Evolutionary conservation across 2,888 invertebrate genomes (phyloP).

Genomic region (Antheraea assamensis): DNA sequence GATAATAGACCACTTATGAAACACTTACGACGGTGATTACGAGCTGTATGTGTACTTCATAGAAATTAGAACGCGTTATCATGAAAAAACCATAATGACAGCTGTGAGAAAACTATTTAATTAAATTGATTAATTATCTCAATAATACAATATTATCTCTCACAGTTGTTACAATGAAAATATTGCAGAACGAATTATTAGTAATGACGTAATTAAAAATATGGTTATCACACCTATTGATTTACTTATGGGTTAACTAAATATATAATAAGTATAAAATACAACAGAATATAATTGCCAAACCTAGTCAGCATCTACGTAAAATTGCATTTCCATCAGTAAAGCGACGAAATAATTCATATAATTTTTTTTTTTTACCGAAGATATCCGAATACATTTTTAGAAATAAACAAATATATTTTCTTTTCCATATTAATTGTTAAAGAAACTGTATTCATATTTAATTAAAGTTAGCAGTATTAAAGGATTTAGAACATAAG

Average conservation of each 20-base stretch:
- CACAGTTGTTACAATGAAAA: background rate
- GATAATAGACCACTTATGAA: conserved; percentile 10
- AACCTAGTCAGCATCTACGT: background rate
- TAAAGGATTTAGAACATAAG: background rate
- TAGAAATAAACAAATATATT: background rate
- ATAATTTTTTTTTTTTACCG: no score
- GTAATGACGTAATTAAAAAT: background rate
- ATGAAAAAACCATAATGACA: background rate
- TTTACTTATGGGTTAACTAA: background rate
- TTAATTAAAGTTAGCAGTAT: background rate
- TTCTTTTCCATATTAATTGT: background rate
- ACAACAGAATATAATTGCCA: background rate
- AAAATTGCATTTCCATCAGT: background rate
- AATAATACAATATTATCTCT: background rate
- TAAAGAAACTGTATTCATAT: background rate
- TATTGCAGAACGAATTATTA: background rate
- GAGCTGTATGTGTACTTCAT: background rate
- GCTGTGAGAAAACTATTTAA: background rate
- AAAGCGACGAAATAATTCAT: no score
- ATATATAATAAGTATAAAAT: no score
- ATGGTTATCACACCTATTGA: background rate
- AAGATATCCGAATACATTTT: background rate
- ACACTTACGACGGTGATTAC: conserved; percentile 1
- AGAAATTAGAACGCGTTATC: conserved; percentile 4
- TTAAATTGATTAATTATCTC: background rate